A percentile compares a stretch with the other conserved stretches of the same genome.
Conservation (phyloP, 1,140 invertebrate species). For the Branchinecta lynchi region DNA sequence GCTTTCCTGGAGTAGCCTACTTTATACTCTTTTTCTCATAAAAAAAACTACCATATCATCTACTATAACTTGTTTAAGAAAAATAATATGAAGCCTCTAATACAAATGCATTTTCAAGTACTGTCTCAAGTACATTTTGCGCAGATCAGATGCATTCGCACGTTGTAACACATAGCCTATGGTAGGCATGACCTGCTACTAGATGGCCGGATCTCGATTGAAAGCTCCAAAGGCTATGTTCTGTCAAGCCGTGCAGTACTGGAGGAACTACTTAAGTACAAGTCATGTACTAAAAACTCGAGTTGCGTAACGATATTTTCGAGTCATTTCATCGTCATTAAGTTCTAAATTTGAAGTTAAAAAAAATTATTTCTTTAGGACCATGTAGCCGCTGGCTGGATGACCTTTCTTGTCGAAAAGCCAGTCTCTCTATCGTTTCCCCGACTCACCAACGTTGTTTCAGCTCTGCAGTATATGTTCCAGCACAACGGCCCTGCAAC, state of each 20-base stretch:
- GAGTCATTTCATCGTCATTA: background rate
- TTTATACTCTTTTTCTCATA: background rate
- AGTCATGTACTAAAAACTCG: too few species aligned
- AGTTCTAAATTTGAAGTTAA: background rate
- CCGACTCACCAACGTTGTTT: constrained; percentile 54
- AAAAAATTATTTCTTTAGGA: constrained; percentile 42
- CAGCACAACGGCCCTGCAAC: constrained; percentile 62
- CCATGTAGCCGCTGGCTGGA: constrained; percentile 65
- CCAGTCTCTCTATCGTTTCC: constrained; percentile 60
- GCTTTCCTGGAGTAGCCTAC: too few species aligned
- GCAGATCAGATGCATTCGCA: too few species aligned
- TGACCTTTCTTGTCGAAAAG: constrained; percentile 62
- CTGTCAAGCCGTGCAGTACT: too few species aligned
- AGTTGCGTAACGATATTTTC: too few species aligned
- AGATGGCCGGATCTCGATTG: too few species aligned
- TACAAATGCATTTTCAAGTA: constrained; percentile 5
- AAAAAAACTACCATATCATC: background rate
- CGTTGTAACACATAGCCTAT: too few species aligned
- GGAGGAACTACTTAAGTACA: too few species aligned
- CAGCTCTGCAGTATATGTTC: constrained; percentile 55
- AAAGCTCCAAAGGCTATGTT: too few species aligned
- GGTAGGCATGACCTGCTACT: too few species aligned
- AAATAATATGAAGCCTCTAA: background rate
- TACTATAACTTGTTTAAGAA: background rate
- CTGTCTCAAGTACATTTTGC: too few species aligned